Base-by-base conservation (phyloP, 1,140 invertebrate species). In the Temnothorax curvispinosus region DNA sequence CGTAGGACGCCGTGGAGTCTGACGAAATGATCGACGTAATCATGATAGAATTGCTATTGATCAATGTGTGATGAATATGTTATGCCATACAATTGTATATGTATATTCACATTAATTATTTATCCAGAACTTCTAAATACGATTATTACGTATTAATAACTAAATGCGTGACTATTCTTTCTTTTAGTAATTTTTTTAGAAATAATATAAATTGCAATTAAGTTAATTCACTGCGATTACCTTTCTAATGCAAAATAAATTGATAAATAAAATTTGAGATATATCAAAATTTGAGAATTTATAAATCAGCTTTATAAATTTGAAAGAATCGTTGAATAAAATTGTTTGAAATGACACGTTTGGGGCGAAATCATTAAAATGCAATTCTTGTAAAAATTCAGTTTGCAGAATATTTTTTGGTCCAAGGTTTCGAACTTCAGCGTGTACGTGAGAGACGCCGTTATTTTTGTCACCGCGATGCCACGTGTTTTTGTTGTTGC, bases 1-100 rank as follows among this genome's bases (percentile, higher is more conserved):
- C 87, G 87, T 88, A 78, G 64, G 35, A 86, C 86, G 85, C 64
- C 58, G 76, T 88, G 89, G 89, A 89, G 87, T 71, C 85, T 88
- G 72, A 87, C 50, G 27, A 27, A 67, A 84, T 60, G 72, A 75
- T 75, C 69, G 3, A 62, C n/a, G n/a, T 15, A 47, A 82, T 54
- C 47, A 13, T 81, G 32, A 41, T 21, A 41, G 13, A 15, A 50
- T 35, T 38, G 62, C 13, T 6, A 67, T 81, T 5, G 11, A 65
- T 77, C 15, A 27, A 44, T 44, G 41, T 13, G 27, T 11, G 1
- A 69, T 35, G 5, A 2, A 71, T 47, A 47, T 8, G 11, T 47
- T 47, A 47, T 3, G 11, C 38, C 2, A 41, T 6, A 41, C 38
- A 2, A 41, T 47, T 9, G 3, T 41, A 41, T 41, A 13, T 13